Percentiles rank a stretch among this genome's conserved stretches.
phyloP scores from a whole-genome alignment of 1,140 invertebrate genomes.

The Lepeophtheirus salmonis region DNA sequence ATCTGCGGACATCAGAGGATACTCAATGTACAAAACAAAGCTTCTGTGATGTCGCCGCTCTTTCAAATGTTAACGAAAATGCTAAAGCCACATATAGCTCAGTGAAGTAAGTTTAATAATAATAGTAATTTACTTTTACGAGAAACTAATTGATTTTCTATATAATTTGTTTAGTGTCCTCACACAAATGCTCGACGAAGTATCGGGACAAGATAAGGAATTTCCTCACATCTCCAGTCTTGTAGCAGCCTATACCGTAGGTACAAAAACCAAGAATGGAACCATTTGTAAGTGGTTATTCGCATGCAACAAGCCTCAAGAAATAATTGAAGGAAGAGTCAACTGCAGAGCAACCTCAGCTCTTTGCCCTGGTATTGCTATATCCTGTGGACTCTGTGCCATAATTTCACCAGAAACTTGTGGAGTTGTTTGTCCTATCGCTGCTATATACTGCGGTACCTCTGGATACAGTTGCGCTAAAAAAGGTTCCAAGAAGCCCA shows the following conservation, averaged over 20 bases:
- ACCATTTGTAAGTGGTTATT: constrained; percentile 2
- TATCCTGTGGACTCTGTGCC: constrained; percentile 4
- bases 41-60: background rate
- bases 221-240: constrained; percentile 1
- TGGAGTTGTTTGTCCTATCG: background rate
- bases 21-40: background rate
- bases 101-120: background rate
- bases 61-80: background rate
- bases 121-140: too few relatives aligned
- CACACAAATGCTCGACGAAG: background rate
- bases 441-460: constrained; percentile 4
- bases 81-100: background rate
- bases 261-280: background rate
- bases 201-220: background rate
- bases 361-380: background rate
- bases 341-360: background rate
- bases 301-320: background rate
- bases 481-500: background rate
- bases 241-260: background rate
- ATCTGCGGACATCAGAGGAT: background rate
- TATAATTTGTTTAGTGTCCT: background rate
- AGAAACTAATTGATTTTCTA: too few relatives aligned
- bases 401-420: background rate
- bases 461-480: background rate
- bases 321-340: background rate